Conservation (phyloP, 2,888 invertebrate genomes). For the Aphidoletes aphidimyza region DNA sequence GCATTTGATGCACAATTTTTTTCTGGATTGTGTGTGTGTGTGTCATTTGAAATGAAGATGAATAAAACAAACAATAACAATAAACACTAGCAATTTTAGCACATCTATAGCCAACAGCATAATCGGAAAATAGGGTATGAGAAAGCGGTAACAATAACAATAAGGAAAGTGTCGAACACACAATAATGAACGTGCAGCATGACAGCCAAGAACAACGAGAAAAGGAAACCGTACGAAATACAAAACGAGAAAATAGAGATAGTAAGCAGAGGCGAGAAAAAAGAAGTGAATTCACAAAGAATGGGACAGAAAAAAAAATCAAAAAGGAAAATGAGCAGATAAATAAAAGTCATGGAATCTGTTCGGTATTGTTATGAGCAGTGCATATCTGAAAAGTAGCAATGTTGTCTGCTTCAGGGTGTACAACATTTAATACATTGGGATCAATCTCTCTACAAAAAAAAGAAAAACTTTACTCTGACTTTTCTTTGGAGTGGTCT, state of each 20-base stretch:
- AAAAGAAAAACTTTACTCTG: not conserved
- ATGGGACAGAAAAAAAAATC: not conserved
- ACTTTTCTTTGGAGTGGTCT: not conserved
- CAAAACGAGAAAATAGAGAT: not conserved
- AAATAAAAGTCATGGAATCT: conserved; percentile 22
- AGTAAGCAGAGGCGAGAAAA: not conserved
- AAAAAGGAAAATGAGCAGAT: conserved; percentile 35
- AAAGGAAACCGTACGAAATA: not conserved
- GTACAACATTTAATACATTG: conserved; percentile 8
- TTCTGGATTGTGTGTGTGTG: not conserved
- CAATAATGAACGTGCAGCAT: conserved; percentile 45
- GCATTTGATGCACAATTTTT: not conserved
- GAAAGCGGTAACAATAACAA: conserved; percentile 44
- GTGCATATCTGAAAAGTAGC: not conserved
- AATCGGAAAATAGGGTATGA: not conserved
- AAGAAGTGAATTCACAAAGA: not conserved
- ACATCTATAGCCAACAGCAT: conserved; percentile 2
- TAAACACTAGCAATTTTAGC: not conserved
- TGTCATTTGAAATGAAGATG: not conserved
- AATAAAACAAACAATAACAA: conserved; percentile 47
- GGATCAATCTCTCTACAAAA: not conserved
- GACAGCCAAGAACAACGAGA: not conserved
- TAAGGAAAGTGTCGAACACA: conserved; percentile 21
- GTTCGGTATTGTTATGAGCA: conserved; percentile 7
- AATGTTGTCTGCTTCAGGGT: not conserved